Percentiles rank a stretch among this genome's conserved stretches.
Evolutionary conservation across 2,113 vertebrate genomes (phyloP).

Genomic region (Dicrurus megarhynchus): DNA sequence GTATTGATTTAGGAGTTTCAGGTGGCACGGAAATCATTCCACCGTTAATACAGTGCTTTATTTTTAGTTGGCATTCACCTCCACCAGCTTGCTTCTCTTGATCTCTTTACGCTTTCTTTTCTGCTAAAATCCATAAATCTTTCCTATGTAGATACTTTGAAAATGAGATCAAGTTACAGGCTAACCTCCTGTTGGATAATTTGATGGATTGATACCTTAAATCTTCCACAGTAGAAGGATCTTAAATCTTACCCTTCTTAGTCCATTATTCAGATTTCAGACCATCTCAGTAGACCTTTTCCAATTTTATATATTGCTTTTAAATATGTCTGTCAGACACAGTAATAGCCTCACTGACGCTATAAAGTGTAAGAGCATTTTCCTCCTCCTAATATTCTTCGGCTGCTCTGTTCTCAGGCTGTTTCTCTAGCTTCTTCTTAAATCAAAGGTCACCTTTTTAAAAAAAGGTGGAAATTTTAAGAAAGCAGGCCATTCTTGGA

Average conservation of each 20-base stretch:
- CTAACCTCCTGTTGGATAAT: background rate
- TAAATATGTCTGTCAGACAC: background rate
- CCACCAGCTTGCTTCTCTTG: background rate
- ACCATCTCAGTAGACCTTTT: background rate
- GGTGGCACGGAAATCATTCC: background rate
- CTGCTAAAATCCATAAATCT: background rate
- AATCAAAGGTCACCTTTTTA: background rate
- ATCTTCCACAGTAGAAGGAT: background rate
- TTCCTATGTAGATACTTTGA: background rate
- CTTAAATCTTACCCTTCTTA: background rate
- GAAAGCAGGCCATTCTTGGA: background rate
- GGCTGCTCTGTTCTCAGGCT: background rate
- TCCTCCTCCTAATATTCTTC: background rate
- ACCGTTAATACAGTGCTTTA: background rate
- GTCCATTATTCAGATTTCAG: slow-evolving; percentile 1
- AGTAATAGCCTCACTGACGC: background rate
- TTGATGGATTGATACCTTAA: background rate
- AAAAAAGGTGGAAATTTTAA: background rate
- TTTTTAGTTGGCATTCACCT: background rate
- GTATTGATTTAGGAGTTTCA: background rate
- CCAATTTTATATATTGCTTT: background rate
- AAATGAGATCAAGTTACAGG: background rate
- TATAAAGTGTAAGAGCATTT: background rate
- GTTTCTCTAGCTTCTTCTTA: background rate
- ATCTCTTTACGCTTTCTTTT: background rate